Evolutionary conservation across 2,113 vertebrate species (phyloP).

Genomic region (Choloepus hoffmanni): DNA sequence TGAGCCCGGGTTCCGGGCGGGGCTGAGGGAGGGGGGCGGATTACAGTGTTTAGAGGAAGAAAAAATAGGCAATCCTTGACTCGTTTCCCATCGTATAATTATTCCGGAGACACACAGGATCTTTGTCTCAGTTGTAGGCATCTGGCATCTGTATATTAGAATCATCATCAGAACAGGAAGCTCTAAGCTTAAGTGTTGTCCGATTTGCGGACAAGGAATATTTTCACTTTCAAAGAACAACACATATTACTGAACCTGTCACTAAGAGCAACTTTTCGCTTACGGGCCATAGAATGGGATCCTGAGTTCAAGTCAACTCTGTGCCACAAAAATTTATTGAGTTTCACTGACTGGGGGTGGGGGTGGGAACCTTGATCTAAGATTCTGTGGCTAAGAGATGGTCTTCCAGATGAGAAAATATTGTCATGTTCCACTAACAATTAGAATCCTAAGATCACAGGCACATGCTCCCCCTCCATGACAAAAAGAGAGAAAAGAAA

Average conservation of each 20-base stretch:
- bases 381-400: neutral
- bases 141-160: neutral
- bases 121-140: neutral
- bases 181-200: neutral
- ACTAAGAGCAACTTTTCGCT: neutral
- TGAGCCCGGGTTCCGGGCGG: neutral
- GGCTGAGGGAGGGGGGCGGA: neutral
- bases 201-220: neutral
- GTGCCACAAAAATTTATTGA: neutral
- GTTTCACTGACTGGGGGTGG: neutral
- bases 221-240: slow-evolving; percentile 27
- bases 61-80: neutral
- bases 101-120: neutral
- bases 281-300: neutral
- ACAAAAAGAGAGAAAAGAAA: neutral
- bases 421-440: neutral
- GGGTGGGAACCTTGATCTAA: neutral
- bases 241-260: neutral
- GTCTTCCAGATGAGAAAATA: neutral
- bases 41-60: neutral
- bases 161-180: neutral
- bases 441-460: neutral
- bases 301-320: neutral
- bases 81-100: neutral
- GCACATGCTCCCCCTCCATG: neutral